These are phyloP conservation scores for Rhopalosiphum nymphaeae DNA, from an alignment of 2,888 invertebrate genomes.

Conservation along the genomic window DNA sequence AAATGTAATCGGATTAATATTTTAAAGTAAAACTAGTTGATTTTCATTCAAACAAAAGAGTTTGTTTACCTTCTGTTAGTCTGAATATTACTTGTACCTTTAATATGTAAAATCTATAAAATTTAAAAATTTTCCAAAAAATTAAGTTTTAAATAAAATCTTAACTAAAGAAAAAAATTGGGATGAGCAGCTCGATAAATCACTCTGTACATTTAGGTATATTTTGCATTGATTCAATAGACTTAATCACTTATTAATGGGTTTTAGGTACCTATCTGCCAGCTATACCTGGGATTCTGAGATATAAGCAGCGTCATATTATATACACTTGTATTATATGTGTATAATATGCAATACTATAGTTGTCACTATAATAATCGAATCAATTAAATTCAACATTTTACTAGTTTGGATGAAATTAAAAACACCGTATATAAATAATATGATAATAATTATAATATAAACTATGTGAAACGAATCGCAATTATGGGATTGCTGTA, in stretches of 20 bases:
- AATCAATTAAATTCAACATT: background rate
- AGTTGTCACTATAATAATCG: background rate
- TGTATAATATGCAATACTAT: background rate
- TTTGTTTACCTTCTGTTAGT: background rate
- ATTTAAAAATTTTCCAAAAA: background rate
- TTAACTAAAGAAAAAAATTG: background rate
- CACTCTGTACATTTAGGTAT: background rate
- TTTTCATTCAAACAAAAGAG: background rate
- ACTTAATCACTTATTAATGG: background rate
- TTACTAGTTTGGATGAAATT: slow-evolving; percentile 2
- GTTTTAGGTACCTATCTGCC: no score
- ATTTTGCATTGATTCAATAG: background rate
- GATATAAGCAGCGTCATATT: background rate
- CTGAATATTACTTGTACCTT: background rate
- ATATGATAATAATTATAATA: background rate
- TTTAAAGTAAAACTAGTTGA: background rate
- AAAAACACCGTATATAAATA: background rate
- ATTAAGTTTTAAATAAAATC: background rate
- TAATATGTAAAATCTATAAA: background rate
- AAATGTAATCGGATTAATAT: background rate
- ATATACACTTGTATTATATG: background rate
- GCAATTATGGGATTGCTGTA: background rate
- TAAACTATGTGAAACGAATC: background rate
- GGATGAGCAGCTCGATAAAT: background rate
- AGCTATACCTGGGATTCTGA: no score